Evolutionary conservation across 2,888 invertebrate species (phyloP), one percentile per base, ranked within the genome.

Genomic region (Celastrina argiolus): DNA sequence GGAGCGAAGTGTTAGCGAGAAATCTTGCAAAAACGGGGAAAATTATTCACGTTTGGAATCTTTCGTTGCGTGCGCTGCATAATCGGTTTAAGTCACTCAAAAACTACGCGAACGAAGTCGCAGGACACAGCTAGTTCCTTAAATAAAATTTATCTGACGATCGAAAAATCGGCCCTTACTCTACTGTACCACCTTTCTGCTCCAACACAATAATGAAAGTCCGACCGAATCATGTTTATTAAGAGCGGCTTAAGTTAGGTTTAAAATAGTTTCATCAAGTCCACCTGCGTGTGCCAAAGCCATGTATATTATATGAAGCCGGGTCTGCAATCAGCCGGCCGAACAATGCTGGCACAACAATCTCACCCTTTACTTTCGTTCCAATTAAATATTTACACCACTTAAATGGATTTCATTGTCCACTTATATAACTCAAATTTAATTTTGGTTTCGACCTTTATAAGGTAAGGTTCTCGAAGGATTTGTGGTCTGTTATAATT

Each of bases 331-430:
- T 87, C 88, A 87, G 87, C 83, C 82, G 76, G 82, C 81, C 83
- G 86, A 87, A 88, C 89, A 87, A 87, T 87, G 82, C 82, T 87
- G 82, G 82, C 87, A 85, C 88, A 88, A 87, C 87, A 87, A 88
- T 88, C 85, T 85, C 87, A 85, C 85, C 90, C 89, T 89, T 88
- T 85, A 82, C 84, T 83, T 85, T 80, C 79, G 88, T 88, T 89
- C 87, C 85, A 86, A 83, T 87, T 91, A 80, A 91, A 91, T 91
- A 91, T 91, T 91, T 88, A 89, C 87, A 85, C 81, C 82, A 82
- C 83, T 86, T 87, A 88, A 90, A 88, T 87, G 88, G 88, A 85
- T 89, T 91, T 85, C 88, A 87, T 88, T 89, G 85, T 87, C 80
- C 80, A 63, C 68, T 67, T 68, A 69, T 68, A 67, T 68, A 72